Base-by-base conservation (phyloP, 2,797 vertebrate species). In the Helicolenus hilgendorfi region DNA sequence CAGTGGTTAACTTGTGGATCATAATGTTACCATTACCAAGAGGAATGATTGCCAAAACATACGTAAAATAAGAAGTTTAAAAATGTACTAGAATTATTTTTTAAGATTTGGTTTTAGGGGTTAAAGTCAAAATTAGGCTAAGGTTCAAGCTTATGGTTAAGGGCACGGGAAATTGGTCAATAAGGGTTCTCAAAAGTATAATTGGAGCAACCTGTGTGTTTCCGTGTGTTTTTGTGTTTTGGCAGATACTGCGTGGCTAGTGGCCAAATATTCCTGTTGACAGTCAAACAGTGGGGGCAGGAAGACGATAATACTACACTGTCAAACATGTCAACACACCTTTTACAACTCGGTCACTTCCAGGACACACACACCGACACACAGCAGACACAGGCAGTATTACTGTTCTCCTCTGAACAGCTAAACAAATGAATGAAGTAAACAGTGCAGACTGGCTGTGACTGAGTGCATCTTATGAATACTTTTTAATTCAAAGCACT, bases 181-280 rank as follows among this genome's bases (percentile, higher is more conserved):
- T 36, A 8, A 36, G 11, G 7, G 29, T 5, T 7, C 11, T 41
- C 15, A 74, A 49, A 65, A 38, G 5, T 27, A 11, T 18, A 15
- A 8, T 15, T 49, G 35, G 31, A 22, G 6, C 22, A 27, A 15
- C 24, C 33, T n/a, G 71, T 62, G 60, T 70, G 56, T 56, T 3
- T 78, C 20, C 64, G 64, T 67, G 64, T 62, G 24, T 83, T 6
- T 70, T 7, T 31, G 7, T 84, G 11, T 29, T 67, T 14, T 26
- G 41, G 31, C 33, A 49, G 33, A 55, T 35, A 77, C 36, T 35
- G 0, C 1, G 15, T 67, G 83, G 71, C 76, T 80, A 78, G 83
- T 83, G 78, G 86, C 84, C 89, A 89, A 88, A 91, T 68, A 84
- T 82, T 84, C 72, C 64, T 90, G 90, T 92, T 94, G 87, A 94